Conservation (phyloP, 1,140 invertebrate species). For the Tetraneura akinire region DNA sequence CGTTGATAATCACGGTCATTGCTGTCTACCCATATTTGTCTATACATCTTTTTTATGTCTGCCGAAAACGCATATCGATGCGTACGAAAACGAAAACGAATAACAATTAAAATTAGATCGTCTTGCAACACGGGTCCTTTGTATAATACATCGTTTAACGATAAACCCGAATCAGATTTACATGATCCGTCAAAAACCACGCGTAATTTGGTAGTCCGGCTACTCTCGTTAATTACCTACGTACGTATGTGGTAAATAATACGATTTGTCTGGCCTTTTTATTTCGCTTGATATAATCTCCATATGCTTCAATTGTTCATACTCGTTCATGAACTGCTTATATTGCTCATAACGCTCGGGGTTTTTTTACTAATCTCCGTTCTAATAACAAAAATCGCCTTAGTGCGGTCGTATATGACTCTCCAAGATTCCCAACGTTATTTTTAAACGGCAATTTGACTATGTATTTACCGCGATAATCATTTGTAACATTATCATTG, state of each 20-base stretch:
- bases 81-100: too few relatives aligned
- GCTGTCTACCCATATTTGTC: too few relatives aligned
- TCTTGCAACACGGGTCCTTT: too few relatives aligned
- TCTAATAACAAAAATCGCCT: not conserved
- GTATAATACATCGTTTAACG: conserved; percentile 48
- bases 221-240: too few relatives aligned
- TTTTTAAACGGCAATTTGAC: not conserved
- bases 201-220: too few relatives aligned
- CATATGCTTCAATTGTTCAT: not conserved
- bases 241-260: too few relatives aligned
- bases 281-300: too few relatives aligned
- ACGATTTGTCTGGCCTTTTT: too few relatives aligned
- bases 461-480: not conserved
- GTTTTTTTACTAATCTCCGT: not conserved
- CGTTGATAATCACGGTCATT: not conserved
- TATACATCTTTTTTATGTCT: too few relatives aligned
- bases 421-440: not conserved
- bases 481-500: not conserved
- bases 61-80: too few relatives aligned
- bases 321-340: not conserved
- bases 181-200: conserved; percentile 58
- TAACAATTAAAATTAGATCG: too few relatives aligned
- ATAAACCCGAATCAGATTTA: conserved; percentile 54
- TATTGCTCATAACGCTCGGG: not conserved
- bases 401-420: not conserved